Conservation (phyloP, 2,113 vertebrate species). For the Pipa parva region DNA sequence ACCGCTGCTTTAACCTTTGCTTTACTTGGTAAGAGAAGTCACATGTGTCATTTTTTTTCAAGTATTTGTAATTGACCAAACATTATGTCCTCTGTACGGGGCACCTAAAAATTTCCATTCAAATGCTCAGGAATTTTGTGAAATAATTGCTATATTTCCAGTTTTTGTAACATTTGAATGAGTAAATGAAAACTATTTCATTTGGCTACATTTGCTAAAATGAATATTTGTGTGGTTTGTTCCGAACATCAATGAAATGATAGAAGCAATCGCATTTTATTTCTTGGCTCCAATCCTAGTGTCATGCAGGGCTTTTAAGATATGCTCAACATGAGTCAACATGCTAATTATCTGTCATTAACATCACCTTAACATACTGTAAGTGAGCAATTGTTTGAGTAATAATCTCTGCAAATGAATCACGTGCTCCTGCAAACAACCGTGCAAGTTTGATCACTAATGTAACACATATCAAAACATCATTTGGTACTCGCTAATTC, state of each 20-base stretch:
- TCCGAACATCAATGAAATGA: not conserved
- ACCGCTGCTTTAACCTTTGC: too few relatives aligned
- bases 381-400: constrained; percentile 22
- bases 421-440: not conserved
- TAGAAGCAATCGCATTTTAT: constrained; percentile 8
- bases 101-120: too few relatives aligned
- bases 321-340: constrained; percentile 33
- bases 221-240: not conserved
- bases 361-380: constrained; percentile 26
- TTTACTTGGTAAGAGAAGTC: too few relatives aligned
- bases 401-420: not conserved
- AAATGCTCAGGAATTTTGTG: too few relatives aligned
- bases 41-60: too few relatives aligned
- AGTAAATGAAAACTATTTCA: too few relatives aligned
- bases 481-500: too few relatives aligned
- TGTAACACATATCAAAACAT: not conserved
- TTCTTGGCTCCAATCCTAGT: constrained; percentile 22
- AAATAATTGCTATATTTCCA: too few relatives aligned
- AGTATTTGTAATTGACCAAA: too few relatives aligned
- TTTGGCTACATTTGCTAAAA: not conserved
- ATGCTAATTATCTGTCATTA: constrained; percentile 37
- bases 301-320: constrained; percentile 35
- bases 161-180: too few relatives aligned
- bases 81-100: too few relatives aligned
- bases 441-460: not conserved